phyloP scores from a whole-genome alignment of 2,797 vertebrate species.

The Austrolebias charrua region DNA sequence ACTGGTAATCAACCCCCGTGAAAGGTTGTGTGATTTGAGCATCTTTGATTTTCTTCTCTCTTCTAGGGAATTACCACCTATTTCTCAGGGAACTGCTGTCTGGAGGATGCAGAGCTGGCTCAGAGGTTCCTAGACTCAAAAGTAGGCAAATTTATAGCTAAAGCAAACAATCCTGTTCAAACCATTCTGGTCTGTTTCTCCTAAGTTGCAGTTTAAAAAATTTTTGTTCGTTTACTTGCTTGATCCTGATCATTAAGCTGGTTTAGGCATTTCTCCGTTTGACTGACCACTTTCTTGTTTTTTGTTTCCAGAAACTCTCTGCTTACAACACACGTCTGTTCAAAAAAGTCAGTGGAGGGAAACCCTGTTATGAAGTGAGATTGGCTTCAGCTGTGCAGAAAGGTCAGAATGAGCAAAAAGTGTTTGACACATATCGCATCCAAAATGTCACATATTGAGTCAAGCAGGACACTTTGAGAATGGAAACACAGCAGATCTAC shows the following conservation, averaged over 20 bases:
- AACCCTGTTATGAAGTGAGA: slow-evolving; percentile 85
- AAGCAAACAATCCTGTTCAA: neutral
- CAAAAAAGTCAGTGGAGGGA: slow-evolving; percentile 79
- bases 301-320: slow-evolving; percentile 82
- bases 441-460: neutral
- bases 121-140: slow-evolving; percentile 92
- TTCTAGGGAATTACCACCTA: slow-evolving; percentile 89
- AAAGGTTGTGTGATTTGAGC: neutral
- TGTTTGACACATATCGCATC: neutral
- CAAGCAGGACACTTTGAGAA: neutral
- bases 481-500: neutral
- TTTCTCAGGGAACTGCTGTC: slow-evolving; percentile 88
- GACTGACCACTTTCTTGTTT: neutral
- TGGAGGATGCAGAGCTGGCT: slow-evolving; percentile 89
- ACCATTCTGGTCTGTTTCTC: neutral
- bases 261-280: neutral
- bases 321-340: slow-evolving; percentile 94
- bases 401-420: slow-evolving; percentile 67
- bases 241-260: neutral
- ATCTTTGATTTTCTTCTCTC: slow-evolving; percentile 17
- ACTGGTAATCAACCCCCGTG: neutral
- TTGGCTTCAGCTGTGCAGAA: slow-evolving; percentile 85
- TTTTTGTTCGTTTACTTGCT: too few relatives aligned
- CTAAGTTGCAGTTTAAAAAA: neutral
- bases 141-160: slow-evolving; percentile 63